A percentile compares a stretch with the other conserved stretches of the same genome.
Evolutionary conservation across 2,113 vertebrate species (phyloP).

Genomic region (human): GRCh38 chr7:7758501-7759000

Average conservation of each 20-base stretch:
- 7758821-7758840: neutral
- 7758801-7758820: neutral
- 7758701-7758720: neutral
- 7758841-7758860: neutral
- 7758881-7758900: neutral
- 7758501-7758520: neutral
- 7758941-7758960: conserved; percentile 34
- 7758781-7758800: neutral
- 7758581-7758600: neutral
- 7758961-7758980: neutral
- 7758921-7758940: neutral
- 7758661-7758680: neutral
- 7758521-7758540: neutral
- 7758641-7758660: neutral
- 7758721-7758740: neutral
- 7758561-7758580: neutral
- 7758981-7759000: neutral
- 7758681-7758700: neutral
- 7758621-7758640: neutral
- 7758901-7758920: neutral
- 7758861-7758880: neutral
- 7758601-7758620: neutral
- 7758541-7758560: fast-evolving
- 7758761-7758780: neutral
- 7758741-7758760: neutral